Base-by-base conservation (phyloP, 2,113 vertebrate species). In the Syngnathus typhle region DNA sequence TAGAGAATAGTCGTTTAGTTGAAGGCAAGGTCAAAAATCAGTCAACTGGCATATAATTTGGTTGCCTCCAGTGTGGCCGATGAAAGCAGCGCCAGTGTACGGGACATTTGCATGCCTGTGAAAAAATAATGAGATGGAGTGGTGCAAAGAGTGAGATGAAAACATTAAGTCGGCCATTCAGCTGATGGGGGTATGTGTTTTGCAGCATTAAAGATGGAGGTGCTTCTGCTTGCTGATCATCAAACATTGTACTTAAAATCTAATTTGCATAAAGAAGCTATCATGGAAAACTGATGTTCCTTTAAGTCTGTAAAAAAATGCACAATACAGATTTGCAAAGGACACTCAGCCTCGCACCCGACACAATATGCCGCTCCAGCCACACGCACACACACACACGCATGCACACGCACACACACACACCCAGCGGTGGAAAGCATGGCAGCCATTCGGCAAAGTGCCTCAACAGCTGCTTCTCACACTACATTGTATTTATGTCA, bases 391-490 rank as follows among this genome's bases (percentile, higher is more conserved):
- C 27, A 32, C 3, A 3, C 27, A 32, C 2, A 1, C 27, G 2
- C 27, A 27, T 2, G 27, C 27, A 32, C 27, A 3, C 27, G 3
- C 27, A 32, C 27, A 32, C 27, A 32, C 27, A 32, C 27, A 32
- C 27, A 32, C 3, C 92, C 92, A 94, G 92, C 94, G 86, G 93
- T 88, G 90, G 91, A 92, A 87, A 92, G 77, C 67, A 75, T 88
- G 91, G 90, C 90, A 87, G 67, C 55, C 1, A 43, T 69, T 89
- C 84, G 82, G 78, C 90, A 92, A 89, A 87, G 91, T 89, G 92
- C 89, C 81, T 75, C 93, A 93, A 94, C 93, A 94, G 70, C 90
- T 90, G 88, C 83, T 68, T 78, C 73, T 71, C 67, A 44, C 72
- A 67, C 23, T 44, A 71, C 54, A 66, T 46, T 49, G 32, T 39